Percentiles rank a stretch among this genome's conserved stretches.
Conservation (phyloP, 2,888 invertebrate genomes). For the Ramazzottius varieornatus region DNA sequence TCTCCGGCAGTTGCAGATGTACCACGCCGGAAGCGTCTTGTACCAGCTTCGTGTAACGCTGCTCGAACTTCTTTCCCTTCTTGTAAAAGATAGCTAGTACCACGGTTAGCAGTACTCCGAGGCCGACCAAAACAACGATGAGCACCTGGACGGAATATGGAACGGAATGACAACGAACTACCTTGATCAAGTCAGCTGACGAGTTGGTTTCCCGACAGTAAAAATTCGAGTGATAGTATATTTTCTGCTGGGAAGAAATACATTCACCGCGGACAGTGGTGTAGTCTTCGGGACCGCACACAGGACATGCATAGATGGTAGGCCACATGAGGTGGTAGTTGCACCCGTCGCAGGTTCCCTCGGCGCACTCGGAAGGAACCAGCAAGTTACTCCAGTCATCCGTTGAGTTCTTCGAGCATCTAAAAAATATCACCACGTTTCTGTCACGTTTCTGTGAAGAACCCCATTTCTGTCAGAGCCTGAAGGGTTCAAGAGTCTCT, state of each 20-base stretch:
- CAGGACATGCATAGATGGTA: conserved; percentile 28
- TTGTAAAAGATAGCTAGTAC: not conserved
- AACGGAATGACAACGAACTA: not conserved
- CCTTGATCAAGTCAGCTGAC: not conserved
- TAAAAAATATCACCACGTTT: no score
- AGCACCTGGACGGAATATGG: not conserved
- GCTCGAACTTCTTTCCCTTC: not conserved
- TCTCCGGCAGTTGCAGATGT: conserved; percentile 2
- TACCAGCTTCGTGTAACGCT: not conserved
- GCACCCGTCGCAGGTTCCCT: conserved; percentile 36
- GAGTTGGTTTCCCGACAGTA: not conserved
- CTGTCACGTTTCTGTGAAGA: no score
- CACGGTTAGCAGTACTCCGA: not conserved
- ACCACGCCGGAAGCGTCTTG: not conserved
- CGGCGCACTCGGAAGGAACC: conserved; percentile 28
- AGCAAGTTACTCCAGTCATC: conserved; percentile 11
- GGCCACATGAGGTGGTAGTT: conserved; percentile 30
- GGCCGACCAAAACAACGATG: not conserved
- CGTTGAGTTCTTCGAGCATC: conserved; percentile 8
- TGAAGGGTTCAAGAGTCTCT: conserved; percentile 11
- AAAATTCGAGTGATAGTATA: not conserved
- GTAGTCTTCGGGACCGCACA: conserved; percentile 27
- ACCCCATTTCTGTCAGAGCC: no score
- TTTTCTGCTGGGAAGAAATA: not conserved
- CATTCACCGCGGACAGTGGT: not conserved